Conservation (phyloP, 2,888 invertebrate species). For the Malthinus seriepunctatus region DNA sequence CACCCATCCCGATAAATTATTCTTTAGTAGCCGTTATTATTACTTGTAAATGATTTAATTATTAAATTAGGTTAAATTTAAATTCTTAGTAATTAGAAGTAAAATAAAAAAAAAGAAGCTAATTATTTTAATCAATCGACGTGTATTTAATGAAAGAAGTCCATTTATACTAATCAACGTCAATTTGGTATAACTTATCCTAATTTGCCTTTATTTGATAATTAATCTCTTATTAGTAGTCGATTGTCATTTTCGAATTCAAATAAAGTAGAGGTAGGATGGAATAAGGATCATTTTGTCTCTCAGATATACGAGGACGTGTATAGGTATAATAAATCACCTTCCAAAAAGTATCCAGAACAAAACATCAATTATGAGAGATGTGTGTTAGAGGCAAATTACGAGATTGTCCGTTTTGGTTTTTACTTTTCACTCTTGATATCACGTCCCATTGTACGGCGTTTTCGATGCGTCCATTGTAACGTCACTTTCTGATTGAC, state of each 20-base stretch:
- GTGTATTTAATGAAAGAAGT: slow-evolving; percentile 5
- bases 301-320: slow-evolving; percentile 9
- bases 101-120: too few relatives aligned
- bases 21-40: too few relatives aligned
- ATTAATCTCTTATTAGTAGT: slow-evolving; percentile 5
- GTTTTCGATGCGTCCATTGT: slow-evolving; percentile 41
- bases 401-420: slow-evolving; percentile 28
- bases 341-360: slow-evolving; percentile 23
- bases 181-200: slow-evolving; percentile 5
- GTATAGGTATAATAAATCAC: slow-evolving; percentile 30
- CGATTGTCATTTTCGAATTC: slow-evolving; percentile 1
- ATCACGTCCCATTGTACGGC: slow-evolving; percentile 27
- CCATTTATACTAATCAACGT: slow-evolving; percentile 6
- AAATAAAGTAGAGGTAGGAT: not conserved
- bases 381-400: slow-evolving; percentile 28
- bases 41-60: too few relatives aligned
- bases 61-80: too few relatives aligned
- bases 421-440: slow-evolving; percentile 25
- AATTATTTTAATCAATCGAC: not conserved
- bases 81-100: too few relatives aligned
- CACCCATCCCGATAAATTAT: too few relatives aligned
- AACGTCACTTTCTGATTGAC: slow-evolving; percentile 41
- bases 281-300: slow-evolving; percentile 2
- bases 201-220: slow-evolving; percentile 1
- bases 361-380: slow-evolving; percentile 30